phyloP scores from a whole-genome alignment of 30 jellyfish, hydroid and myxozoan species.

The Haliclystus octoradiatus region DNA sequence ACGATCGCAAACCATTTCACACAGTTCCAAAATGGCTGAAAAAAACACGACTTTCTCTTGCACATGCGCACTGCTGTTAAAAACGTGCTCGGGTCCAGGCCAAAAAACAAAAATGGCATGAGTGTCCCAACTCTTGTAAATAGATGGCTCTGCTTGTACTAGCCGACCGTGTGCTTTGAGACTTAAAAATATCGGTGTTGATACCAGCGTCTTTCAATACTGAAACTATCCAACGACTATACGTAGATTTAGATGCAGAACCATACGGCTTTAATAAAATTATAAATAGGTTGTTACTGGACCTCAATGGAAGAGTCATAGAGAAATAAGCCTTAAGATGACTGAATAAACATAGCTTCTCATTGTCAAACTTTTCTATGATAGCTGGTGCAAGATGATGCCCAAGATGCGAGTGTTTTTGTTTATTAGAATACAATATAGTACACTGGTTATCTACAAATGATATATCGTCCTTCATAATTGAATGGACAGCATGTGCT shows the following conservation, averaged over 20 bases:
- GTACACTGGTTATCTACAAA: background rate
- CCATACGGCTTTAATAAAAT: slow-evolving; percentile 7
- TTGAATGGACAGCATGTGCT: slow-evolving; percentile 11
- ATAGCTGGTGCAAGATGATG: background rate
- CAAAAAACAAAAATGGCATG: too few relatives aligned
- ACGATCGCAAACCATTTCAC: too few relatives aligned
- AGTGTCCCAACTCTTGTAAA: too few relatives aligned
- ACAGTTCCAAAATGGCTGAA: too few relatives aligned
- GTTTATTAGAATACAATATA: background rate
- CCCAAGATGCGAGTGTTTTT: background rate
- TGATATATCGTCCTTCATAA: background rate
- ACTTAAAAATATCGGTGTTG: slow-evolving; percentile 10
- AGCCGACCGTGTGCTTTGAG: slow-evolving; percentile 19
- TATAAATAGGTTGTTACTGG: background rate
- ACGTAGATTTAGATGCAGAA: slow-evolving; percentile 17
- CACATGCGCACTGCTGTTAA: too few relatives aligned
- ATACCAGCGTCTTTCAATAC: slow-evolving; percentile 33
- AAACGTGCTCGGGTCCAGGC: too few relatives aligned
- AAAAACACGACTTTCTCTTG: too few relatives aligned
- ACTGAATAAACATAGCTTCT: background rate
- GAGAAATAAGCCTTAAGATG: background rate
- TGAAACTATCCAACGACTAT: slow-evolving; percentile 21
- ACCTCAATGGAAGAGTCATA: background rate
- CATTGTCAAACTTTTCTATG: background rate
- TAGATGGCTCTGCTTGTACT: too few relatives aligned